phyloP scores from a whole-genome alignment of 2,888 invertebrate species.

The Latrodectus elegans region DNA sequence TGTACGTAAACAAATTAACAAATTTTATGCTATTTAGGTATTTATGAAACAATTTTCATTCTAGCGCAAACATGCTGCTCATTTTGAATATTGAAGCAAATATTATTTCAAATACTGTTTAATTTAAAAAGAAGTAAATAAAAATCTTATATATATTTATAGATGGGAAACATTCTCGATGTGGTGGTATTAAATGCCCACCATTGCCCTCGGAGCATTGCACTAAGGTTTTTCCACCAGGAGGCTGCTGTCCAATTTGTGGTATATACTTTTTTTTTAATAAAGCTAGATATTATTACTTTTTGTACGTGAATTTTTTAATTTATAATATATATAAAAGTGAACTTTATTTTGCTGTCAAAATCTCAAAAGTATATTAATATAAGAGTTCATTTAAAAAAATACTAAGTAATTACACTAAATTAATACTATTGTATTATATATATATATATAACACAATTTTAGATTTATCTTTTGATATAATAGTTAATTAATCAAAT shows the following conservation, averaged over 20 bases:
- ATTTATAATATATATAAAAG: no score
- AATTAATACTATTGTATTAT: no score
- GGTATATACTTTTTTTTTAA: constrained; percentile 75
- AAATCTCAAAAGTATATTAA: no score
- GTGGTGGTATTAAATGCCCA: constrained; percentile 83
- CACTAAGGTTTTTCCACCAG: constrained; percentile 87
- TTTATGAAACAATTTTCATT: background rate
- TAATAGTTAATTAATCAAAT: no score
- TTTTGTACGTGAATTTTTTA: no score
- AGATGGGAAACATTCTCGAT: constrained; percentile 73
- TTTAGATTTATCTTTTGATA: no score
- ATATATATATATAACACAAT: no score
- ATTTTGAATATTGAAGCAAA: background rate
- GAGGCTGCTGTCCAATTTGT: constrained; percentile 93
- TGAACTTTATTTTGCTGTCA: no score
- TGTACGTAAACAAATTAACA: constrained; percentile 24
- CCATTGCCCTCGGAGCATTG: constrained; percentile 81
- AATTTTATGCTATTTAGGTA: background rate
- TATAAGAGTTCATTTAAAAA: no score
- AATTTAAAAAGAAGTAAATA: no score
- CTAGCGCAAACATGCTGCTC: background rate
- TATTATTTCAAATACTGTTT: no score
- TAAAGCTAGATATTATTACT: background rate
- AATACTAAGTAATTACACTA: no score
- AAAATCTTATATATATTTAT: constrained; percentile 1